Conservation (phyloP, 2,888 invertebrate species). For the Agriopis marginaria region DNA sequence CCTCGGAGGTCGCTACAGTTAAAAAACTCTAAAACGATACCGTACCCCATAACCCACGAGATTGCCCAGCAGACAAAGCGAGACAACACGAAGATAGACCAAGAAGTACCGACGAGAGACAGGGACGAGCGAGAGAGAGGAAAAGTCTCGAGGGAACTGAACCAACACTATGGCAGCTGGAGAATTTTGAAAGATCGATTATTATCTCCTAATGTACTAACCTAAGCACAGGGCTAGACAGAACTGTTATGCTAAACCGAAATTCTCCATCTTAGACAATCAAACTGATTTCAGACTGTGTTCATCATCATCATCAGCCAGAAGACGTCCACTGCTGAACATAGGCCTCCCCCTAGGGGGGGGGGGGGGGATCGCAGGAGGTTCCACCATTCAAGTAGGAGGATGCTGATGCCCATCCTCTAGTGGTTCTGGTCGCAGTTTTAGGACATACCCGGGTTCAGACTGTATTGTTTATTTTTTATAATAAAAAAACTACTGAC, state of each 20-base stretch:
- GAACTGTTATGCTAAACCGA: neutral
- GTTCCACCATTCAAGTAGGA: too few relatives aligned
- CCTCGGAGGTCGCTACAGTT: neutral
- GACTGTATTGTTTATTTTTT: too few relatives aligned
- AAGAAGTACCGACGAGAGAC: neutral
- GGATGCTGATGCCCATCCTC: too few relatives aligned
- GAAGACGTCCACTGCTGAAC: too few relatives aligned
- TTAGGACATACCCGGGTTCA: too few relatives aligned
- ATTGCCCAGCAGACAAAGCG: neutral
- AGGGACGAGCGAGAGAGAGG: neutral
- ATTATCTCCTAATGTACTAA: neutral
- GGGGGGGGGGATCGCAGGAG: too few relatives aligned
- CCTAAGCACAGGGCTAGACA: neutral
- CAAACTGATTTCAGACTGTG: too few relatives aligned
- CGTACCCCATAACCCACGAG: conserved; percentile 1
- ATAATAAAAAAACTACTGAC: too few relatives aligned
- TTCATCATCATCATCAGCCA: too few relatives aligned
- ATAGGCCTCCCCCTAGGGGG: too few relatives aligned
- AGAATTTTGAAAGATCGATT: neutral
- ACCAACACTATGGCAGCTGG: neutral
- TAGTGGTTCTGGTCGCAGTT: too few relatives aligned
- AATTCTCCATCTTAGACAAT: neutral
- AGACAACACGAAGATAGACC: neutral
- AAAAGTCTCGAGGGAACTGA: neutral
- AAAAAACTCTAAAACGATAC: neutral